A percentile compares a stretch with the other conserved stretches of the same genome.
These are phyloP conservation scores for Diaphora mendica DNA, from an alignment of 2,888 invertebrate genomes.

Conservation along the genomic window DNA sequence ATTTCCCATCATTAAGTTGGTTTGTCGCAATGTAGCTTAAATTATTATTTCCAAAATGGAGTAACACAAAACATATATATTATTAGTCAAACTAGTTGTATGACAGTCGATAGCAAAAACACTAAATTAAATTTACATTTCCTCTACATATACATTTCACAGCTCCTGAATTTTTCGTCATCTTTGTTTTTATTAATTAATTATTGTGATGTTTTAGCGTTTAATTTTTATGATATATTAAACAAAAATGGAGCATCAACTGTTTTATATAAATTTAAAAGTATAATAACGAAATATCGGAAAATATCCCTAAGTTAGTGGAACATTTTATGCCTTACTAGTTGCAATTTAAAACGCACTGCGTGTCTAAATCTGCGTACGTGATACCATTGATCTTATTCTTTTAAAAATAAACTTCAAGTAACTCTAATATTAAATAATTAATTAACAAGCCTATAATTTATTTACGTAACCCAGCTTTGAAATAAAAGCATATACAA, in stretches of 20 bases:
- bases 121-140: background rate
- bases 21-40: background rate
- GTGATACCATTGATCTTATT: background rate
- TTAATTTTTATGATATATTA: background rate
- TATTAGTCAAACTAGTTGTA: no score
- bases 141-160: background rate
- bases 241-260: background rate
- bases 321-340: background rate
- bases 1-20: background rate
- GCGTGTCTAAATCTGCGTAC: no score
- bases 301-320: background rate
- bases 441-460: background rate
- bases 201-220: background rate
- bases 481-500: slow-evolving; percentile 11
- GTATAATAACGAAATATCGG: background rate
- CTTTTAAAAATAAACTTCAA: background rate
- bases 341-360: background rate
- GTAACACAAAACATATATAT: no score
- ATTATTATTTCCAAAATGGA: no score
- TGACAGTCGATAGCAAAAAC: background rate
- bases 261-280: background rate
- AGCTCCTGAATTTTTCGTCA: background rate
- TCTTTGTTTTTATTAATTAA: background rate
- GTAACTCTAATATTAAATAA: background rate
- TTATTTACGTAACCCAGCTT: background rate